phyloP scores from a whole-genome alignment of 2,888 invertebrate genomes.

The Cryptosula pallasiana region DNA sequence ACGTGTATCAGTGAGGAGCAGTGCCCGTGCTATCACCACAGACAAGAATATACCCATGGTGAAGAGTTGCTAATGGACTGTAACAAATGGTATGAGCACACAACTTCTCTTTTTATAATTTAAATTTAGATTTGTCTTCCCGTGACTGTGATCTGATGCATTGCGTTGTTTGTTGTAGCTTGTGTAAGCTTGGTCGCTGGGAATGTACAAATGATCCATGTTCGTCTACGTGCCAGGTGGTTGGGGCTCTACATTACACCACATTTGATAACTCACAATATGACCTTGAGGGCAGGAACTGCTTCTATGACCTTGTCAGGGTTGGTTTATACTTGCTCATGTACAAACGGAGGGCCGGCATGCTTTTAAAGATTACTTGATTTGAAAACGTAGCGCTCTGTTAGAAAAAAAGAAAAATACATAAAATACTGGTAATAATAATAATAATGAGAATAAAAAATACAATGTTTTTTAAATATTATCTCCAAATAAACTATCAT shows the following conservation, averaged over 20 bases:
- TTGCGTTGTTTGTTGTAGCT: too few relatives aligned
- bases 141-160: too few relatives aligned
- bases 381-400: too few relatives aligned
- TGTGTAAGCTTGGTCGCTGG: constrained; percentile 72
- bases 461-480: too few relatives aligned
- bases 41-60: constrained; percentile 31
- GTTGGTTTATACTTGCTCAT: neutral
- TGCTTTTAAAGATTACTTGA: too few relatives aligned
- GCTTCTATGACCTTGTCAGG: constrained; percentile 79
- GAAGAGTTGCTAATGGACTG: constrained; percentile 34
- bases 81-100: constrained; percentile 33
- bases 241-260: constrained; percentile 80
- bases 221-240: constrained; percentile 71
- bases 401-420: too few relatives aligned
- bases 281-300: constrained; percentile 61
- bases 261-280: constrained; percentile 70
- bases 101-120: too few relatives aligned
- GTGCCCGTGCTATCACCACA: constrained; percentile 37
- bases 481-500: too few relatives aligned
- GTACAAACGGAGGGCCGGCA: too few relatives aligned
- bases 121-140: too few relatives aligned
- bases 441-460: too few relatives aligned
- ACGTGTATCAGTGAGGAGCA: constrained; percentile 34
- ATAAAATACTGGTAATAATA: too few relatives aligned
- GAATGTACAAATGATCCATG: constrained; percentile 69